Evolutionary conservation across 2,113 vertebrate genomes (phyloP).

Genomic region (Onychostoma macrolepis): DNA sequence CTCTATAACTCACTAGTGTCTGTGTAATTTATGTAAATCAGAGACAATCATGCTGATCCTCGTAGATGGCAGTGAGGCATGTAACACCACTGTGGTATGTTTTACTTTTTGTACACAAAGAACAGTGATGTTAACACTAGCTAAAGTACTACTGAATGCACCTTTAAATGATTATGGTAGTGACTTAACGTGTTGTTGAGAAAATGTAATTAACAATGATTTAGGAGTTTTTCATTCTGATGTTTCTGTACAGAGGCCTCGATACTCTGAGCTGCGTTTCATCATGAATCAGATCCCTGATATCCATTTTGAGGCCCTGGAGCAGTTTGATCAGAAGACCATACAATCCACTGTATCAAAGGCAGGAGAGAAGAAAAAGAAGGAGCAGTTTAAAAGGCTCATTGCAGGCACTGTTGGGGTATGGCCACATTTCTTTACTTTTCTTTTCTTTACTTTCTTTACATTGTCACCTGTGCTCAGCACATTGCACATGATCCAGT

Average conservation of each 20-base stretch:
- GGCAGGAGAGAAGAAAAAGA: conserved; percentile 87
- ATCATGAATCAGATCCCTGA: conserved; percentile 94
- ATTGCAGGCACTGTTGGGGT: conserved; percentile 94
- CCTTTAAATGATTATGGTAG: background rate
- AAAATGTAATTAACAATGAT: background rate
- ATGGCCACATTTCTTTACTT: conserved; percentile 56
- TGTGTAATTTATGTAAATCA: background rate
- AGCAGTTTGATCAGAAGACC: conserved; percentile 89
- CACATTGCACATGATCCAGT: background rate
- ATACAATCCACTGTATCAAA: conserved; percentile 84
- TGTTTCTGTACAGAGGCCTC: conserved; percentile 80
- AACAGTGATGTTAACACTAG: background rate
- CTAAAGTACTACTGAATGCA: background rate
- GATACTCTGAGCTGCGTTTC: conserved; percentile 84
- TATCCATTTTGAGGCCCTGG: conserved; percentile 85
- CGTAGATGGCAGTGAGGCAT: background rate
- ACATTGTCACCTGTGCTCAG: background rate
- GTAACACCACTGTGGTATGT: background rate
- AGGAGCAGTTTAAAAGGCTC: conserved; percentile 94
- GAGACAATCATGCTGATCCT: background rate
- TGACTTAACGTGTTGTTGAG: background rate
- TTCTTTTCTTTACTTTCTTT: background rate
- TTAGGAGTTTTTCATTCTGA: background rate
- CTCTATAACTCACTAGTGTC: background rate
- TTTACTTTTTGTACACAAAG: background rate